Conservation (phyloP, 2,797 vertebrate species). For the Pteronotus mesoamericanus region DNA sequence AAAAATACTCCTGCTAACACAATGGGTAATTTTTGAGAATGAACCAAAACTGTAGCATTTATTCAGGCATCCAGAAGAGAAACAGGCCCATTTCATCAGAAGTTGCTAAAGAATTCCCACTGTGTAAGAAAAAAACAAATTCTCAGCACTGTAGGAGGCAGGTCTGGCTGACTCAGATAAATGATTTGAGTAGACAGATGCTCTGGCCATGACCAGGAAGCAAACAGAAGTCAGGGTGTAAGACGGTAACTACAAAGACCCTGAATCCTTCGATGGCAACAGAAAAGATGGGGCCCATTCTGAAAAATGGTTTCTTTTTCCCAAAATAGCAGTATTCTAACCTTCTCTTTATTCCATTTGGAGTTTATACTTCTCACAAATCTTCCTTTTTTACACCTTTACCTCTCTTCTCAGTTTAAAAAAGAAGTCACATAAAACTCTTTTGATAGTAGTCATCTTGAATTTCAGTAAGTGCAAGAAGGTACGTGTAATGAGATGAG, state of each 20-base stretch:
- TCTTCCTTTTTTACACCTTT: not conserved
- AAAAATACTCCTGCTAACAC: conserved; percentile 1
- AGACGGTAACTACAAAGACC: conserved; percentile 4
- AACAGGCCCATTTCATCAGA: conserved; percentile 6
- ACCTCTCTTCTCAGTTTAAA: not conserved
- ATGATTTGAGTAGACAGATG: not conserved
- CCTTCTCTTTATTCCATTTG: conserved; percentile 30
- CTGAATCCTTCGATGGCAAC: not conserved
- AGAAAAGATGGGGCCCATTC: not conserved
- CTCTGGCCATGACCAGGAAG: not conserved
- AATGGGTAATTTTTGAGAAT: not conserved
- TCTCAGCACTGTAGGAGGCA: not conserved
- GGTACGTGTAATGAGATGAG: not conserved
- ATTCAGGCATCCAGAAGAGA: not conserved
- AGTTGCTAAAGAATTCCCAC: not conserved
- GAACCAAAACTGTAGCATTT: not conserved
- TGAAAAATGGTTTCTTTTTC: conserved; percentile 18
- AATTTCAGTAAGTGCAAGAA: not conserved
- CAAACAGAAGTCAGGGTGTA: not conserved
- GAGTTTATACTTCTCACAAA: not conserved
- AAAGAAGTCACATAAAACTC: not conserved
- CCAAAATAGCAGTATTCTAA: conserved; percentile 44
- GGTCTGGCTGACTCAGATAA: not conserved
- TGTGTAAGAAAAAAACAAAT: conserved; percentile 32
- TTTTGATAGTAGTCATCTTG: not conserved